A percentile compares a stretch with the other conserved stretches of the same genome.
phyloP scores from a whole-genome alignment of 2,888 invertebrate genomes.

The Andrena flavipes region DNA sequence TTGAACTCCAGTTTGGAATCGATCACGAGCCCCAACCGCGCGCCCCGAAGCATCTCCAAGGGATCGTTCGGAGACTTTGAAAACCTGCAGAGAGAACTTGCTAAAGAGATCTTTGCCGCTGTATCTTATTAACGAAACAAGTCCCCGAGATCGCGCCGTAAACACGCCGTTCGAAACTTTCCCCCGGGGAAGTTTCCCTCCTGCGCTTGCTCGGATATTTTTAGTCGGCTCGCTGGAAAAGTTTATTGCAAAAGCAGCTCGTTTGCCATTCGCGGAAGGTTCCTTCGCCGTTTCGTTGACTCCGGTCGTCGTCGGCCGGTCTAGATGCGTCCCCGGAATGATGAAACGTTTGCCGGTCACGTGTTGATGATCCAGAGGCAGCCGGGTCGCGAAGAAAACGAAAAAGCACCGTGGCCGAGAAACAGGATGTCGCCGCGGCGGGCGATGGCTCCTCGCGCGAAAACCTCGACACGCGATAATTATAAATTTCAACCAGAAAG shows the following conservation, averaged over 20 bases:
- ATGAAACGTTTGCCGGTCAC: slow-evolving; percentile 69
- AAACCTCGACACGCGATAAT: slow-evolving; percentile 62
- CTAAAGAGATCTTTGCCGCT: not conserved
- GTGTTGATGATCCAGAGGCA: slow-evolving; percentile 66
- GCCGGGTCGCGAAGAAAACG: slow-evolving; percentile 50
- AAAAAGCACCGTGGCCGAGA: slow-evolving; percentile 57
- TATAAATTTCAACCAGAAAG: slow-evolving; percentile 70
- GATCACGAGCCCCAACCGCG: not conserved
- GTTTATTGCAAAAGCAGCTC: not conserved
- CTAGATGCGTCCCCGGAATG: slow-evolving; percentile 54
- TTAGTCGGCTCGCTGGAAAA: slow-evolving; percentile 4
- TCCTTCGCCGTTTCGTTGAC: not conserved
- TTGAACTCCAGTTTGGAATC: not conserved
- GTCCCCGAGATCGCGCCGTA: not conserved
- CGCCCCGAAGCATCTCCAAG: not conserved
- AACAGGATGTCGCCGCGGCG: slow-evolving; percentile 75
- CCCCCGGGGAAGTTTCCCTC: not conserved
- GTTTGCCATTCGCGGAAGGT: slow-evolving; percentile 18
- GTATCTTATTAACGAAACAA: slow-evolving; percentile 19
- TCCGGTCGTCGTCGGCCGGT: slow-evolving; percentile 17
- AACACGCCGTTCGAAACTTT: slow-evolving; percentile 16
- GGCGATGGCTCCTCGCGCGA: slow-evolving; percentile 52
- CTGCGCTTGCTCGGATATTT: not conserved
- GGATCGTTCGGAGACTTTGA: not conserved
- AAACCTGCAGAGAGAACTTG: not conserved